These are phyloP conservation scores for Himalopsyche kuldschensis DNA, from an alignment of 2,888 invertebrate genomes.

Conservation along the genomic window DNA sequence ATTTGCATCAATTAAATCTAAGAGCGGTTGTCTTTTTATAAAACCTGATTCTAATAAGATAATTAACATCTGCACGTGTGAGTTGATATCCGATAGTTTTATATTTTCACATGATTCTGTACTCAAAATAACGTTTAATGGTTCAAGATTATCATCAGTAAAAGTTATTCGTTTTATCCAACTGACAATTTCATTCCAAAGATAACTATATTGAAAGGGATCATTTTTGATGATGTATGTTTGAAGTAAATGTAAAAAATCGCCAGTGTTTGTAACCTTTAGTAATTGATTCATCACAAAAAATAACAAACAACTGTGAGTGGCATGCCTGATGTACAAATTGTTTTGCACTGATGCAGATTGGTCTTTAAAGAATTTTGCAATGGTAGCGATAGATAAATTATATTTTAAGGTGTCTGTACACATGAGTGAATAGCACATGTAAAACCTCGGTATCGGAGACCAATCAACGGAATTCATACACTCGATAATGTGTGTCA, in stretches of 20 bases:
- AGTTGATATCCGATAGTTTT: conserved; percentile 8
- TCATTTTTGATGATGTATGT: conserved; percentile 8
- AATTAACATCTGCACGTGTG: not conserved
- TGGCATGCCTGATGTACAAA: conserved; percentile 13
- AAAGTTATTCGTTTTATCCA: not conserved
- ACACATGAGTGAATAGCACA: not conserved
- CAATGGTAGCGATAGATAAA: conserved; percentile 1
- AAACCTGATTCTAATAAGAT: conserved; percentile 19
- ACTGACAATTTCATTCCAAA: conserved; percentile 24
- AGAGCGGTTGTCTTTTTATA: not conserved
- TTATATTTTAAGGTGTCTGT: not conserved
- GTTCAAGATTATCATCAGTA: not conserved
- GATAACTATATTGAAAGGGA: conserved; percentile 11
- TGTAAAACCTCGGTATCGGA: conserved; percentile 30
- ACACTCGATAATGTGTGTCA: not conserved
- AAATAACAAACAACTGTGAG: conserved; percentile 17
- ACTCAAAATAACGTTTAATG: not conserved
- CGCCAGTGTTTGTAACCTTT: not conserved
- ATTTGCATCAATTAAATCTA: conserved; percentile 26
- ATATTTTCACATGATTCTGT: not conserved
- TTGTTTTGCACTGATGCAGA: conserved; percentile 15
- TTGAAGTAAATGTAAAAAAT: conserved; percentile 4
- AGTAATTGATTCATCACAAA: conserved; percentile 8
- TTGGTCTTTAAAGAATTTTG: conserved; percentile 10
- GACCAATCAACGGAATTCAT: conserved; percentile 10